Evolutionary conservation across 2,797 vertebrate genomes (phyloP).

Genomic region (Oreochromis mossambicus): DNA sequence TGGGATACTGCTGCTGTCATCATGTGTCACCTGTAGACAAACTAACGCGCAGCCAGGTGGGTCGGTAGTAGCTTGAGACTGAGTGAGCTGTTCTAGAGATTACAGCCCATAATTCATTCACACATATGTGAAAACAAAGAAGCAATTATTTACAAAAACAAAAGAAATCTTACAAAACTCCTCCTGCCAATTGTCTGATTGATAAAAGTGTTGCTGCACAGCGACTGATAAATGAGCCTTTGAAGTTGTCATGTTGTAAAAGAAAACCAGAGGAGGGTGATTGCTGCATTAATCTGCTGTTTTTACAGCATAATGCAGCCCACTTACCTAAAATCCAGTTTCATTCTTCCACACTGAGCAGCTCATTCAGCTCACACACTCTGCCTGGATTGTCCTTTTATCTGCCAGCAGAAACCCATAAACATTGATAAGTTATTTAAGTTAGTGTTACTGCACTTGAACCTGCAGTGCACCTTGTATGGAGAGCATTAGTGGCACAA

Average conservation of each 20-base stretch:
- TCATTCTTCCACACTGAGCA: not conserved
- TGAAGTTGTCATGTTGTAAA: not conserved
- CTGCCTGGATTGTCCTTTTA: not conserved
- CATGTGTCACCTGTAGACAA: not conserved
- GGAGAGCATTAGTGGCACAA: not conserved
- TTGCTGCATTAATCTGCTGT: not conserved
- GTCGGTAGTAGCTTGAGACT: not conserved
- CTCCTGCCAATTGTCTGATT: not conserved
- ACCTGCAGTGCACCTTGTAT: not conserved
- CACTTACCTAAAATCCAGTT: not conserved
- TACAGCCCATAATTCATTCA: not conserved
- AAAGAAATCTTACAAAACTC: not conserved
- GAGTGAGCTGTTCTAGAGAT: slow-evolving; percentile 13
- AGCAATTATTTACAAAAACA: not conserved
- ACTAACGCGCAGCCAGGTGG: not conserved
- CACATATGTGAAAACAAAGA: not conserved
- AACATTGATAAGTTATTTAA: not conserved
- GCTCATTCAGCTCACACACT: not conserved
- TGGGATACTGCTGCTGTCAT: not conserved
- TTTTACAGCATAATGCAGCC: not conserved
- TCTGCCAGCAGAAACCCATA: not conserved
- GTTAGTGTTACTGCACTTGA: not conserved
- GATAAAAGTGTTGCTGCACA: not conserved
- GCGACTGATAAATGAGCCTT: not conserved
- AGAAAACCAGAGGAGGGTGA: not conserved